Base-by-base conservation (phyloP, 2,888 invertebrate species). In the Aproaerema taeniolella region DNA sequence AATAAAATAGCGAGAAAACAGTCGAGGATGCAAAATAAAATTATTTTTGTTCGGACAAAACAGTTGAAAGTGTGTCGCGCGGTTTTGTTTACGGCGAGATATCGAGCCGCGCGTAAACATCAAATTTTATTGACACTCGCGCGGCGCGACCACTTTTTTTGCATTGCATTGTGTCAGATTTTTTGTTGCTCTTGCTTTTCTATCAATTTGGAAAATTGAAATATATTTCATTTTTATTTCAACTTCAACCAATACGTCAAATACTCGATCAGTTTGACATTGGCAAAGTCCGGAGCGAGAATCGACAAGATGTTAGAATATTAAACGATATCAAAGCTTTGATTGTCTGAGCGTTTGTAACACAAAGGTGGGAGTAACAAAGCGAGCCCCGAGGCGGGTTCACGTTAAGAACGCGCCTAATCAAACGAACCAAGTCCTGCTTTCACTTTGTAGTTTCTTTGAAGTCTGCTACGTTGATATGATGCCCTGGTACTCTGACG, bases 401-500 rank as follows among this genome's bases (percentile, higher is more conserved):
- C 63, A 56, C 54, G 70, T 63, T 65, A 73, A 72, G 77, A 77
- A 74, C 72, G 68, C 64, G 80, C 78, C 83, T 80, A 83, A 83
- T 85, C 82, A 83, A 82, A 78, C 79, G 80, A 66, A 61, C 73
- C 61, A 64, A 68, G 66, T 73, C 61, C 67, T 67, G 73, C 70
- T 61, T 76, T 69, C 76, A 77, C 80, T 82, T 81, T 60, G 67
- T 73, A 74, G 78, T 78, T 78, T 72, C 81, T 83, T 81, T 82
- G 81, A 82, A 69, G 73, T 74, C n/a, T 66, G 55, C 61, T 53
- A 44, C 59, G 63, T 64, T 70, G 68, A 65, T 75, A 76, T 78
- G 75, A 68, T 69, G 58, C 64, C 67, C 61, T 75, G 65, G 75
- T 76, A 71, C 61, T 57, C 53, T 58, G 61, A 62, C 60, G 53